These are phyloP conservation scores for Chironomus striatipennis DNA, from an alignment of 1,140 invertebrate species.

Conservation along the genomic window DNA sequence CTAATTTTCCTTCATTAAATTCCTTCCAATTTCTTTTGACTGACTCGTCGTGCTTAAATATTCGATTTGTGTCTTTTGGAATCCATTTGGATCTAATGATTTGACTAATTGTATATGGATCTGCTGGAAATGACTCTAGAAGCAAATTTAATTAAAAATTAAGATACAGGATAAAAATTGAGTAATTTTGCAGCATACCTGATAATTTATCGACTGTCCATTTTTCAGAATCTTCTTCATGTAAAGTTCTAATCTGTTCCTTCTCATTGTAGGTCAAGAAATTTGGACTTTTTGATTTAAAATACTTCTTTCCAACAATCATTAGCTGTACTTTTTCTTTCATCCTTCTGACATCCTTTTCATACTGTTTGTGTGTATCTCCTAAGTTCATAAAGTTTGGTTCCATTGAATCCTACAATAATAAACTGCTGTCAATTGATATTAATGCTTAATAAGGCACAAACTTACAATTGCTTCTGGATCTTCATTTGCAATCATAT, in stretches of 20 bases:
- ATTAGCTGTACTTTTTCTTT: slow-evolving; percentile 45
- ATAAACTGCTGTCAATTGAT: background rate
- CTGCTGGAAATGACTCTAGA: slow-evolving; percentile 69
- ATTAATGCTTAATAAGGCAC: background rate
- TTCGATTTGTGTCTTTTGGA: slow-evolving; percentile 45
- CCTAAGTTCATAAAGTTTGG: slow-evolving; percentile 43
- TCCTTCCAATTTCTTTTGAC: slow-evolving; percentile 59
- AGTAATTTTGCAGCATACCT: too few relatives aligned
- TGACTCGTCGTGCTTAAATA: slow-evolving; percentile 52
- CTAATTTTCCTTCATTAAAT: slow-evolving; percentile 45
- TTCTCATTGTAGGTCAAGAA: slow-evolving; percentile 78
- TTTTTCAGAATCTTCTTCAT: slow-evolving; percentile 54
- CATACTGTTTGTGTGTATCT: slow-evolving; percentile 37
- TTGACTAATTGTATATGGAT: slow-evolving; percentile 50
- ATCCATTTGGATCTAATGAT: slow-evolving; percentile 54
- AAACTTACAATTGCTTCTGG: background rate
- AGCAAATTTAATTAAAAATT: too few relatives aligned
- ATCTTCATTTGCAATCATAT: background rate
- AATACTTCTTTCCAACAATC: slow-evolving; percentile 65
- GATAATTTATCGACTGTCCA: slow-evolving; percentile 65
- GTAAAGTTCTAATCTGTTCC: slow-evolving; percentile 65
- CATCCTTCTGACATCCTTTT: slow-evolving; percentile 35
- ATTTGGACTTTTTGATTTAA: slow-evolving; percentile 57
- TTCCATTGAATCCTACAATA: slow-evolving; percentile 38
- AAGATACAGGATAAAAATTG: too few relatives aligned